phyloP scores from a whole-genome alignment of 2,113 vertebrate genomes.

The Myotis yumanensis region DNA sequence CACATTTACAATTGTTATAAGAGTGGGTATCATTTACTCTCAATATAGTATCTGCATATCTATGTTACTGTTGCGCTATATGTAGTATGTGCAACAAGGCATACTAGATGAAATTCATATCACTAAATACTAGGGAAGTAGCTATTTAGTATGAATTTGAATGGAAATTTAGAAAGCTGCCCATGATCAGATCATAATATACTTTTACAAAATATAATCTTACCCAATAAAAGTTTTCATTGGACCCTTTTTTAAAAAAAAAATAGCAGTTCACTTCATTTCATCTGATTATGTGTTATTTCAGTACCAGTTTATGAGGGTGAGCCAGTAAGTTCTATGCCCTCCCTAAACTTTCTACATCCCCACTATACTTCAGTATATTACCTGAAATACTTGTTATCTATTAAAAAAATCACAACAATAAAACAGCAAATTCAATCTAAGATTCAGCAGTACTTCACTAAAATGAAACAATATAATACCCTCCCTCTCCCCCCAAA shows the following conservation, averaged over 20 bases:
- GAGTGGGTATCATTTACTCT: neutral
- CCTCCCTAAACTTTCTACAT: neutral
- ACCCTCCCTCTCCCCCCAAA: neutral
- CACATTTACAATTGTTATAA: neutral
- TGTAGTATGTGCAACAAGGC: neutral
- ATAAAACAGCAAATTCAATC: neutral
- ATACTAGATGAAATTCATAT: neutral
- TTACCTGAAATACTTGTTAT: neutral
- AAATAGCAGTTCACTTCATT: neutral
- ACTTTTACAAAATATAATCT: neutral
- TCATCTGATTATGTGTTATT: neutral
- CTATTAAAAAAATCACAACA: neutral
- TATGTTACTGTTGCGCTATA: neutral
- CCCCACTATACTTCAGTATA: neutral
- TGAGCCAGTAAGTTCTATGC: neutral
- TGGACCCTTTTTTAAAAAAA: neutral
- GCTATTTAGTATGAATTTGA: neutral
- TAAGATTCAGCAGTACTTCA: neutral
- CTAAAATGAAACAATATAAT: neutral
- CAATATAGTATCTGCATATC: neutral
- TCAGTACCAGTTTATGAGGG: neutral
- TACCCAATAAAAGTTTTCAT: neutral
- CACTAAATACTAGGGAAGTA: neutral
- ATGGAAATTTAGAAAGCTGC: conserved; percentile 7
- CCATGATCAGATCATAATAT: neutral